phyloP scores from a whole-genome alignment of 1,140 invertebrate species.

The Hormaphis cornu region DNA sequence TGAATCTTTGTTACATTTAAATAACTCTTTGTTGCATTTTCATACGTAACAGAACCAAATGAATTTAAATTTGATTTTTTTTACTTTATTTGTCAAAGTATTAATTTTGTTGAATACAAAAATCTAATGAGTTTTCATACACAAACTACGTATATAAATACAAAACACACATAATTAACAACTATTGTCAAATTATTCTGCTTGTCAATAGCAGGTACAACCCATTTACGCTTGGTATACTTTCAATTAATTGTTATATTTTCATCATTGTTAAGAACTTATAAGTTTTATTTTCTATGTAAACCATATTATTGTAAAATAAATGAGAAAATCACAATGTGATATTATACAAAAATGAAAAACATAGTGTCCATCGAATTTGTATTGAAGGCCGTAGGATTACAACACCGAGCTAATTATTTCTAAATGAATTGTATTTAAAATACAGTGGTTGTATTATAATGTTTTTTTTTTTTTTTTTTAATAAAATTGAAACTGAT shows the following conservation, averaged over 20 bases:
- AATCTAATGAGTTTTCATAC: too few relatives aligned
- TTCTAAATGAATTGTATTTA: neutral
- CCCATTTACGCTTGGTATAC: neutral
- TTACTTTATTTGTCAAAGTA: too few relatives aligned
- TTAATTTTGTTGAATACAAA: too few relatives aligned
- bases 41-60: too few relatives aligned
- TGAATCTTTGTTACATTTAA: too few relatives aligned
- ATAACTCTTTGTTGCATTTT: too few relatives aligned
- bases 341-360: conserved; percentile 1
- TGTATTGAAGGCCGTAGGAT: neutral
- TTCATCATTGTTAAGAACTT: conserved; percentile 6
- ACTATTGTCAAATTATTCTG: conserved; percentile 12
- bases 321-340: conserved; percentile 1
- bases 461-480: too few relatives aligned
- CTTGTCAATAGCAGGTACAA: neutral
- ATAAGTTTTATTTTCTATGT: neutral
- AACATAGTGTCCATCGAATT: neutral
- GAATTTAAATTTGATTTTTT: too few relatives aligned
- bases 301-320: conserved; percentile 8
- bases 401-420: neutral
- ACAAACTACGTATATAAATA: too few relatives aligned
- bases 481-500: too few relatives aligned
- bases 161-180: neutral
- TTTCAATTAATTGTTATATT: neutral
- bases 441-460: neutral